Base-by-base conservation (phyloP, 2,797 vertebrate species). In the Oryzias sinensis region DNA sequence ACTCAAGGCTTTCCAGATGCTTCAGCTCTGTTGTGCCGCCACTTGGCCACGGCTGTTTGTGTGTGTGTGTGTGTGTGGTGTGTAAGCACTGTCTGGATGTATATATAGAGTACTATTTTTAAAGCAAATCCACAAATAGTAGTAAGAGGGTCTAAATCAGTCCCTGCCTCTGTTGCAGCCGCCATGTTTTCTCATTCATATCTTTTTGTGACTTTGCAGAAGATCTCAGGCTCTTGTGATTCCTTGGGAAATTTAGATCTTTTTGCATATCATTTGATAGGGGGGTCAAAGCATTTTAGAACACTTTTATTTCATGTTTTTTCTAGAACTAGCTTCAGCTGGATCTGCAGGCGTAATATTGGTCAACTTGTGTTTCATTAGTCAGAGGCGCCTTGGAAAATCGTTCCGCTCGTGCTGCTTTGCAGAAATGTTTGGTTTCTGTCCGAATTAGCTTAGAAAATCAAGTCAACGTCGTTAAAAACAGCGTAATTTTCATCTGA, bases 51-150 rank as follows among this genome's bases (percentile, higher is more conserved):
- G 14, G 6, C 71, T 49, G 73, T 71, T 44, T 55, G 63, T 68
- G 52, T 74, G 53, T 62, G 53, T 61, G 33, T 80, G 56, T 33
- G 59, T 53, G 62, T 53, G 68, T 62, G 55, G 59, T 65, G 66
- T 74, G 43, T 61, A 58, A 40, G 73, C 59, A 59, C 70, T 64
- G 76, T 64, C 65, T 80, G 75, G 69, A 76, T 84, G 69, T 84
- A 81, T 83, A 88, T 89, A 89, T 87, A 89, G 86, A 82, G 27
- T 0, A 68, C 86, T 91, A 91, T 91, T 91, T 92, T 90, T 90
- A 90, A 80, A 76, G 76, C 74, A 43, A 65, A 81, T 84, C 80
- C 71, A 43, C 84, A 84, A 90, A 91, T 91, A 87, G 87, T 85
- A 82, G 82, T 83, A 87, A 82, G 59, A 49, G 57, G 77, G 82